phyloP scores from a whole-genome alignment of 2,888 invertebrate species.

The Tetanocera ferruginea region DNA sequence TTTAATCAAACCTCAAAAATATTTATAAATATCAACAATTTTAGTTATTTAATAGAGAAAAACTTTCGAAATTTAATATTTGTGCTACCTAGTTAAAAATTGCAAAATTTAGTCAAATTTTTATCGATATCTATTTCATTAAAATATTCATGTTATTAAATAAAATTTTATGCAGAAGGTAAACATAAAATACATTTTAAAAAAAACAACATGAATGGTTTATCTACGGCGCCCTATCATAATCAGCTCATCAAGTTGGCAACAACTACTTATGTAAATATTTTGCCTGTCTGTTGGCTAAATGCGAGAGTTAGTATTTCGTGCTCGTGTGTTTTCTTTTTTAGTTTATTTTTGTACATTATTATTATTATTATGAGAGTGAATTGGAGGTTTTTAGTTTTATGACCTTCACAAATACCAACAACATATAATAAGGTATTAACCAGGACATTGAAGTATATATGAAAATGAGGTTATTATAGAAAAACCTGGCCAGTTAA shows the following conservation, averaged over 20 bases:
- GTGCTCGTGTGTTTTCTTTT: constrained; percentile 6
- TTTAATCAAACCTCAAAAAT: constrained; percentile 36
- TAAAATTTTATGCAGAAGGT: no score
- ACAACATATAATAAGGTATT: constrained; percentile 29
- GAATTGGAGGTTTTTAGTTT: constrained; percentile 41
- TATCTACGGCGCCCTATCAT: not conserved
- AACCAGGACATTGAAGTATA: constrained; percentile 28
- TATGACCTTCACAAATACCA: constrained; percentile 42
- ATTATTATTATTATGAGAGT: constrained; percentile 30
- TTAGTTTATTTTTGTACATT: constrained; percentile 38
- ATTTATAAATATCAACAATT: constrained; percentile 25
- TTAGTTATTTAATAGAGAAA: not conserved
- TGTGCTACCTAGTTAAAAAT: not conserved
- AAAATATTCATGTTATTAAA: not conserved
- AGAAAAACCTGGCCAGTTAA: constrained; percentile 22
- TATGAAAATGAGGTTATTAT: constrained; percentile 37
- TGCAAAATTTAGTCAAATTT: no score
- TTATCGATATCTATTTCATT: not conserved
- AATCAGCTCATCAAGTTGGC: constrained; percentile 19
- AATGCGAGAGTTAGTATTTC: not conserved
- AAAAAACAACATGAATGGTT: no score
- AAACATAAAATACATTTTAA: no score
- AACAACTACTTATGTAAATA: constrained; percentile 33
- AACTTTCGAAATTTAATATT: not conserved
- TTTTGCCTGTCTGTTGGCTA: constrained; percentile 24